These are phyloP conservation scores for Gadus chalcogrammus DNA, from an alignment of 2,113 vertebrate species.

Conservation along the genomic window DNA sequence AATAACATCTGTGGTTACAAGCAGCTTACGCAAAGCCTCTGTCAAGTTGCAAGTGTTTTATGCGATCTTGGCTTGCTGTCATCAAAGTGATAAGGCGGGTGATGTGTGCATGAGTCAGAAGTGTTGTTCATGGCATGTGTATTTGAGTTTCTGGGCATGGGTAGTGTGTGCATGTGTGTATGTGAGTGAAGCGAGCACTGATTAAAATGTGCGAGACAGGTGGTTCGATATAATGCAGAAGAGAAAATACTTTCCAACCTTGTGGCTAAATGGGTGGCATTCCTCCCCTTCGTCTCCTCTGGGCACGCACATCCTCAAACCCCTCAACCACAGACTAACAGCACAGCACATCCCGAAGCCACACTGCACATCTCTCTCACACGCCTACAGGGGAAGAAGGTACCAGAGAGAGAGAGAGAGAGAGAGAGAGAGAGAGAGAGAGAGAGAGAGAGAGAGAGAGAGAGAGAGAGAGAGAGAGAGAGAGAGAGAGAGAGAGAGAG, in stretches of 20 bases:
- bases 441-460: neutral
- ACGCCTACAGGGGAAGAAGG: conserved; percentile 72
- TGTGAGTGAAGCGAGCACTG: neutral
- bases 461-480: neutral
- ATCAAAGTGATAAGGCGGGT: neutral
- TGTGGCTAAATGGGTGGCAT: conserved; percentile 88
- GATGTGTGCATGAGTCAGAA: too few relatives aligned
- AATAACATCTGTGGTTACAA: conserved; percentile 61
- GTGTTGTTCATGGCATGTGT: conserved; percentile 1
- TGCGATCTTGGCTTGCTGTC: conserved; percentile 31
- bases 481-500: too few relatives aligned
- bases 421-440: neutral
- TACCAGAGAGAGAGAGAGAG: neutral
- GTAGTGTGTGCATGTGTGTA: too few relatives aligned
- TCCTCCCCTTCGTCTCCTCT: conserved; percentile 83
- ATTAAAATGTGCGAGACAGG: too few relatives aligned
- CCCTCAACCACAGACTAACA: conserved; percentile 86
- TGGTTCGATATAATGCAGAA: too few relatives aligned
- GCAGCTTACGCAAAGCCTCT: conserved; percentile 50
- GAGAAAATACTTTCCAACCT: conserved; percentile 66
- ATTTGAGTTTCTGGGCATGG: conserved; percentile 1
- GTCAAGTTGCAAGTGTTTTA: conserved; percentile 37
- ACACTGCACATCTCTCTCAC: conserved; percentile 84
- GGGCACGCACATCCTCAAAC: conserved; percentile 86
- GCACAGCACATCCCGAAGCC: conserved; percentile 84